Conservation (phyloP, 2,888 invertebrate genomes). For the Piscicola geometra region DNA sequence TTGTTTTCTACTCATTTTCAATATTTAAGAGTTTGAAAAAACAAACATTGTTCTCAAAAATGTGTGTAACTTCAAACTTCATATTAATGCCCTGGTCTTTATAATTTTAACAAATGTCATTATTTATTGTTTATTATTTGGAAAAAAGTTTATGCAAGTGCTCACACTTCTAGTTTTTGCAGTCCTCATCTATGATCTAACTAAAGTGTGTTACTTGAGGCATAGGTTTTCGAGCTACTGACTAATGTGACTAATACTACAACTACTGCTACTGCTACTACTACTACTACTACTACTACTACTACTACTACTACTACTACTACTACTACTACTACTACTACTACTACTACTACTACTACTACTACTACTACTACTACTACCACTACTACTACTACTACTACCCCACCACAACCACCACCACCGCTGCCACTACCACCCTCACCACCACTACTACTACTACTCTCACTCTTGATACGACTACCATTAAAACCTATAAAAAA, state of each 20-base stretch:
- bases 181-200: neutral
- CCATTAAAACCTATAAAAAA: neutral
- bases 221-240: neutral
- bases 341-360: slow-evolving; percentile 34
- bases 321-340: slow-evolving; percentile 20
- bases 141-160: too few species aligned
- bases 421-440: neutral
- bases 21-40: too few species aligned
- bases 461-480: neutral
- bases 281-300: slow-evolving; percentile 1
- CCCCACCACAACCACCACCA: neutral
- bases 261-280: neutral
- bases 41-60: too few species aligned
- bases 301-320: neutral
- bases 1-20: too few species aligned
- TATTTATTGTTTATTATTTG: too few species aligned
- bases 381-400: slow-evolving; percentile 33
- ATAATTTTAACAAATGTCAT: too few species aligned
- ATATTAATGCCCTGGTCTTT: too few species aligned
- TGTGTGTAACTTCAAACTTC: too few species aligned
- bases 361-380: slow-evolving; percentile 34
- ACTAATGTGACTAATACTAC: neutral
- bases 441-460: neutral
- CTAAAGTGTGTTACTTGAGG: too few species aligned
- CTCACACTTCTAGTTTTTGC: neutral